Base-by-base conservation (phyloP, 2,797 vertebrate species). In the Chromis chromis region DNA sequence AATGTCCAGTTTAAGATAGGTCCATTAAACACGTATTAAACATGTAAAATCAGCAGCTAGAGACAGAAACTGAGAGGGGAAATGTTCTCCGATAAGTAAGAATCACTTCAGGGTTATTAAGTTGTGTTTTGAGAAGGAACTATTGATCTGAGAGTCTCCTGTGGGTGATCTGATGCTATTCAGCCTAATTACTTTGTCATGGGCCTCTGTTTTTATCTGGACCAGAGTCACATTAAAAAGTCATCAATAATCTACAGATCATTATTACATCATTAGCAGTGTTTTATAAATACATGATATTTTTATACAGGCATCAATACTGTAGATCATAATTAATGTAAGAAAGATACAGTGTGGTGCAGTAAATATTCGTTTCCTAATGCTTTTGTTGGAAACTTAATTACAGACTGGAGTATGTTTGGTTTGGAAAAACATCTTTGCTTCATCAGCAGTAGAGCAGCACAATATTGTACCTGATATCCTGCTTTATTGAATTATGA, bases 141-240 rank as follows among this genome's bases (percentile, higher is more conserved):
- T 78, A 75, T 83, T 82, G 84, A 89, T 89, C 62, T 24, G 19
- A 24, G 55, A 54, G 69, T 86, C 65, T 74, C 69, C 10, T 31
- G 73, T 61, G 84, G 53, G 21, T 36, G 40, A 36, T 82, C 61
- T 54, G 53, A 76, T 74, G 59, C 58, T 64, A 57, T 60, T 62
- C 39, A 49, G 14, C 27, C 62, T 77, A 74, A 82, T 65, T 70
- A 40, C 62, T 76, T 81, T 40, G 19, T n/a, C n/a, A 46, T 59
- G 46, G 42, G 39, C 40, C 28, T 60, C 44, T 46, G 46, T 9
- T 33, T 44, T 57, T 62, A 57, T 65, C 28, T 60, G n/a, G 40
- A 62, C 14, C 27, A 14, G 28, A 17, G 27, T 55, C 50, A 16
- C 12, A 46, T 59, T 71, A 17, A 31, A 27, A 65, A 85, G 48